These are phyloP conservation scores for Drosophila ochracea DNA, from an alignment of 2,888 invertebrate genomes.

Conservation along the genomic window DNA sequence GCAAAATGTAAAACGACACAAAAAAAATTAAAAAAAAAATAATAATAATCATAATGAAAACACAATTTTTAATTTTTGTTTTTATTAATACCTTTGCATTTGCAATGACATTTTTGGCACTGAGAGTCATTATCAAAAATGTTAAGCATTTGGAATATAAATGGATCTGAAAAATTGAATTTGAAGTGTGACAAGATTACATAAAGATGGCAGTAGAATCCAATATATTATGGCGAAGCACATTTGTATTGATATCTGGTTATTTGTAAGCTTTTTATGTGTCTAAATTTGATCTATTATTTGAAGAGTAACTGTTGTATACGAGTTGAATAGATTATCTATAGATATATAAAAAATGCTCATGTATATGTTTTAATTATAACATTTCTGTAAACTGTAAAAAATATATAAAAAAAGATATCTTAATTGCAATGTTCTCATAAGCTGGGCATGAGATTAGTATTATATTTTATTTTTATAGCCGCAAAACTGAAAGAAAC, in stretches of 20 bases:
- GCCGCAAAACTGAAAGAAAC: not conserved
- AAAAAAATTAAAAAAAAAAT: slow-evolving; percentile 15
- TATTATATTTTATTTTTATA: not conserved
- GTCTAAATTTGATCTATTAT: not conserved
- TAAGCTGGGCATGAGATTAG: not conserved
- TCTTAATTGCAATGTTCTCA: not conserved
- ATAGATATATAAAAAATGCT: not conserved
- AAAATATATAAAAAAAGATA: not conserved
- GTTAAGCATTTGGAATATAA: slow-evolving; percentile 31
- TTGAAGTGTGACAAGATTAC: slow-evolving; percentile 51
- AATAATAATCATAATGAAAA: slow-evolving; percentile 23
- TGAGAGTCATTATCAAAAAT: slow-evolving; percentile 25
- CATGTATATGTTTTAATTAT: not conserved
- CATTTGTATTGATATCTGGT: not conserved
- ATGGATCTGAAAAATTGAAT: slow-evolving; percentile 48
- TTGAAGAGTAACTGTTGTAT: not conserved
- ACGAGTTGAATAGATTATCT: not conserved
- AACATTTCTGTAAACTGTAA: not conserved
- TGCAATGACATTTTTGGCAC: slow-evolving; percentile 46
- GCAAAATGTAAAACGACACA: slow-evolving; percentile 39
- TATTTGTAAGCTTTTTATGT: not conserved
- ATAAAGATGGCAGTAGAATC: slow-evolving; percentile 10
- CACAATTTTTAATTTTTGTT: slow-evolving; percentile 55
- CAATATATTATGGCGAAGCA: not conserved
- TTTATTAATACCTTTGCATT: slow-evolving; percentile 50